Evolutionary conservation across 2,797 vertebrate species (phyloP), one percentile per base, ranked within the genome.

Genomic region (Megalops cyprinoides): DNA sequence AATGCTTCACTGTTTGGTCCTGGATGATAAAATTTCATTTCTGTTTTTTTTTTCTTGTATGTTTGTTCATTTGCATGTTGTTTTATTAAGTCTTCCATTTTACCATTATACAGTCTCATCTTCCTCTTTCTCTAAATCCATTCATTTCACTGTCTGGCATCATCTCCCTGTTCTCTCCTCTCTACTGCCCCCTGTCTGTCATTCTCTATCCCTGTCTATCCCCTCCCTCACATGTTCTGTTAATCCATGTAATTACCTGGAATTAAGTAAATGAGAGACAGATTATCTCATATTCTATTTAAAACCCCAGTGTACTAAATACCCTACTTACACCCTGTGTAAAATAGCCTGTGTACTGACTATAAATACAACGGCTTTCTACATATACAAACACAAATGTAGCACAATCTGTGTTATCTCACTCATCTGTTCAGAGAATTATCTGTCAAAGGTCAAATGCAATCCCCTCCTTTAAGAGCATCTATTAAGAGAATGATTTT

Each of bases 331-430:
- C 62, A 58, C 8, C 37, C 25, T 44, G n/a, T n/a, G n/a, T 39
- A 69, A 74, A 81, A 79, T 53, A 81, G 31, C 23, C 77, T 73
- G 42, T 46, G 69, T 44, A 18, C 9, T 82, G 77, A 73, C 83
- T 90, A 87, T 90, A 90, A 90, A 89, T 88, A 75, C 51, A 80
- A 74, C 7, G 55, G 82, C 83, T 85, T 88, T 90, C 31, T 87
- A 74, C 85, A 89, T 83, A 89, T 14, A 79, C 60, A 51, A 65
- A 78, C 73, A n/a, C 31, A 79, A 79, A 55, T 39, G 49, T 37
- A 31, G 28, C 46, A 53, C 23, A 28, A n/a, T 46, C 60, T 20
- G 46, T 69, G 49, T 69, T 69, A 79, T 48, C 48, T 69, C 71
- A 67, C 44, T 39, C 65, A 8, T 7, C 37, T 71, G 2, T 42